These are phyloP conservation scores for Odontomyia ornata DNA, from an alignment of 2,888 invertebrate species.

Conservation along the genomic window DNA sequence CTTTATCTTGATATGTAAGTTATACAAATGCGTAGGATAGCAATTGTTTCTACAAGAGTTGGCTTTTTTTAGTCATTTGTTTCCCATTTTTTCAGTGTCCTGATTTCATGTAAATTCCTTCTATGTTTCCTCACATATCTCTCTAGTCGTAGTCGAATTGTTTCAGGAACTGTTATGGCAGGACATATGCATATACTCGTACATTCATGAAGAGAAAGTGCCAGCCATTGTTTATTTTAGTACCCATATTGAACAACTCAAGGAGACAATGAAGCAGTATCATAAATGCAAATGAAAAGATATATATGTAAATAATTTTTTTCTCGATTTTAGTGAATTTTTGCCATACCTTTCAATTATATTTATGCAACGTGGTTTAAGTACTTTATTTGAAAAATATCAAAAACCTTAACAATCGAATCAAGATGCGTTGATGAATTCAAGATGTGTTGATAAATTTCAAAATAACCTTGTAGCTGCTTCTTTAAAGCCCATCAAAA, in stretches of 20 bases:
- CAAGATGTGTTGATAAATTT: no score
- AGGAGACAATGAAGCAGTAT: not conserved
- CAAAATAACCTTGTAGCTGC: no score
- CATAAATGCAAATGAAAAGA: not conserved
- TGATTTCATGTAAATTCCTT: not conserved
- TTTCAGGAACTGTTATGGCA: not conserved
- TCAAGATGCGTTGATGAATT: no score
- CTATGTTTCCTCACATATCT: not conserved
- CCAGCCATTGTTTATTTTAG: not conserved
- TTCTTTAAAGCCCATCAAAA: no score
- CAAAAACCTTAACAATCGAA: no score
- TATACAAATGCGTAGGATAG: constrained; percentile 19
- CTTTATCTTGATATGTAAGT: constrained; percentile 23
- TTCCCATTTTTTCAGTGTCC: not conserved
- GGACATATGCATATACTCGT: not conserved
- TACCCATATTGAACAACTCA: not conserved
- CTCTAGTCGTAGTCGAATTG: not conserved
- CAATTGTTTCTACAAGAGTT: constrained; percentile 13
- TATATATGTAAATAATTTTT: no score
- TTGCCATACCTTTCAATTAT: no score
- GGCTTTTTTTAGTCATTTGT: constrained; percentile 9
- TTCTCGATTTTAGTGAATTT: no score
- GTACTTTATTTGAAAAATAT: no score
- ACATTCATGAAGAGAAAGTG: not conserved
- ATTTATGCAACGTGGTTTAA: no score